Percentiles rank a stretch among this genome's conserved stretches.
Conservation (phyloP, 2,797 vertebrate genomes). For the Rousettus madagascariensis region DNA sequence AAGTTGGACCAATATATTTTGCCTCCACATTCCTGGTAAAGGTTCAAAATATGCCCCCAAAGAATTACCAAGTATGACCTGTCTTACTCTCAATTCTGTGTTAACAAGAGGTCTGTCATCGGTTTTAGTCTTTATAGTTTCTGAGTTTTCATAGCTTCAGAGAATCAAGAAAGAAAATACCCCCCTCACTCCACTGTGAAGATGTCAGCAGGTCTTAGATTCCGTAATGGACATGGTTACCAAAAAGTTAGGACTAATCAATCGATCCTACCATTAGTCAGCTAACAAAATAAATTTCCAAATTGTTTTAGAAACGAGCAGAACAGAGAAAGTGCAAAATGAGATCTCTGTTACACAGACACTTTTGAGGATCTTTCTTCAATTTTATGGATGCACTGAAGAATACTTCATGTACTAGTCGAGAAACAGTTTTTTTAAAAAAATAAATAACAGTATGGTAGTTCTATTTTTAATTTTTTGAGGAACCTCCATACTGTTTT, state of each 20-base stretch:
- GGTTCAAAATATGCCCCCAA: not conserved
- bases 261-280: not conserved
- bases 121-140: not conserved
- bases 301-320: not conserved
- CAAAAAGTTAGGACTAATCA: not conserved
- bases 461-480: not conserved
- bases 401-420: not conserved
- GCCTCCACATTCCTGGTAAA: not conserved
- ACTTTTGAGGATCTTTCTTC: not conserved
- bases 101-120: not conserved
- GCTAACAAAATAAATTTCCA: not conserved
- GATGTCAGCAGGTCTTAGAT: not conserved
- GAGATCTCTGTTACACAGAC: not conserved
- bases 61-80: not conserved
- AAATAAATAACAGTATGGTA: not conserved
- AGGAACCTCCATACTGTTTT: not conserved
- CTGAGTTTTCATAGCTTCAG: not conserved
- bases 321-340: not conserved
- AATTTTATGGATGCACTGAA: not conserved
- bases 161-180: not conserved
- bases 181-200: not conserved
- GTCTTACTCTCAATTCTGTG: not conserved
- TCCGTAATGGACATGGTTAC: not conserved
- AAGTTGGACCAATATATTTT: not conserved
- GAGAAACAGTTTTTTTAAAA: conserved; percentile 38